These are phyloP conservation scores for Crotalus tigris DNA, from an alignment of 2,113 vertebrate genomes.

Conservation along the genomic window DNA sequence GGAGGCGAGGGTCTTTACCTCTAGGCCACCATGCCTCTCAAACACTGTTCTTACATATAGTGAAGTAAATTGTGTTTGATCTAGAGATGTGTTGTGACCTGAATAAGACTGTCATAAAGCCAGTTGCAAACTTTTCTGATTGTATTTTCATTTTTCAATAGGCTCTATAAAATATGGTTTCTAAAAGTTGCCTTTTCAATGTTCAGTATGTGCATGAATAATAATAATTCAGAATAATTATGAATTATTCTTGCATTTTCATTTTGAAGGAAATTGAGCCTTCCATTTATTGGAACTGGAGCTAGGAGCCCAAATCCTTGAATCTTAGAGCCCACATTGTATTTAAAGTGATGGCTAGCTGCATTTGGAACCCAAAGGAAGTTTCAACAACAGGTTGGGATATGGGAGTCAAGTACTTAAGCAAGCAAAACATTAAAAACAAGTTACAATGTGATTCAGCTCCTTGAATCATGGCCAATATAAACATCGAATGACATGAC, in stretches of 20 bases:
- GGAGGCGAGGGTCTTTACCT: background rate
- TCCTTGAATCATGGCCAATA: background rate
- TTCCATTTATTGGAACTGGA: background rate
- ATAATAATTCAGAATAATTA: background rate
- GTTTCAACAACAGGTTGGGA: background rate
- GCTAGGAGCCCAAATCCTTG: background rate
- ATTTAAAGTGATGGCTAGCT: background rate
- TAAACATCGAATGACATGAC: conserved; percentile 19
- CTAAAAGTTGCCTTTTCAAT: background rate
- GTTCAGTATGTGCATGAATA: background rate
- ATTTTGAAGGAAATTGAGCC: background rate
- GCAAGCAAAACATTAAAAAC: background rate
- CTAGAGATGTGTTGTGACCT: background rate
- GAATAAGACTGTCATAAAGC: background rate
- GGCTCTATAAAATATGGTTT: background rate
- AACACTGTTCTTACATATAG: background rate
- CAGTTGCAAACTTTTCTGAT: background rate
- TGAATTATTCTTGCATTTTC: background rate
- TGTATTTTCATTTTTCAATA: background rate
- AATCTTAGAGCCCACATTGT: background rate
- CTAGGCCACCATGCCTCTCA: background rate
- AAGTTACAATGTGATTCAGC: background rate
- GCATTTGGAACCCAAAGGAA: background rate
- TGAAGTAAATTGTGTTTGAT: background rate
- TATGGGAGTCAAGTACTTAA: background rate